phyloP scores from a whole-genome alignment of 2,888 invertebrate genomes.

The Oithona nana region DNA sequence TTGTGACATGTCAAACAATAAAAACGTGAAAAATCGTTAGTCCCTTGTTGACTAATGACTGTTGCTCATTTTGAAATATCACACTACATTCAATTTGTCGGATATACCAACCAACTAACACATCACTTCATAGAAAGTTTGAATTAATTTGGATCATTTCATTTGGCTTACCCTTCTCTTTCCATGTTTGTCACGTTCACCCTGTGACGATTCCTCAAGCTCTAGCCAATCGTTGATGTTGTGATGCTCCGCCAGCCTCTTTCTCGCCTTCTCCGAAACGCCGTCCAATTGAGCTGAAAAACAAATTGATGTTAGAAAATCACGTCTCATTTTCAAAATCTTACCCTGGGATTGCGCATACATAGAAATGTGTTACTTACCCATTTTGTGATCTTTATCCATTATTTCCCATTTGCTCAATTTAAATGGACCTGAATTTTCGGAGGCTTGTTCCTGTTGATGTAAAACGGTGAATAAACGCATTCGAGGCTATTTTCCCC shows the following conservation, averaged over 20 bases:
- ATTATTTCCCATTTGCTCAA: constrained; percentile 68
- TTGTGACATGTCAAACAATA: too few relatives aligned
- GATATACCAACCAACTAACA: too few relatives aligned
- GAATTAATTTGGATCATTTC: too few relatives aligned
- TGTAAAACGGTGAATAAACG: too few relatives aligned
- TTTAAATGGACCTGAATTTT: constrained; percentile 18
- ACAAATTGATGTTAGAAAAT: constrained; percentile 26
- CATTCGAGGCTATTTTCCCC: too few relatives aligned
- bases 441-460: constrained; percentile 9
- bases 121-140: too few relatives aligned
- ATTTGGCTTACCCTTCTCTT: constrained; percentile 10
- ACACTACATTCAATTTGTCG: too few relatives aligned
- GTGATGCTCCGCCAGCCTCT: constrained; percentile 35
- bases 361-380: too few relatives aligned
- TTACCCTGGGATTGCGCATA: too few relatives aligned
- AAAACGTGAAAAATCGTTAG: too few relatives aligned
- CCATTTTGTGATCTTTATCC: constrained; percentile 39
- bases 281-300: constrained; percentile 79
- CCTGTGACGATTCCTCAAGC: constrained; percentile 22
- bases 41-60: too few relatives aligned
- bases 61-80: too few relatives aligned
- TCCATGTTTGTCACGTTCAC: neutral
- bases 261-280: constrained; percentile 44
- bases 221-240: constrained; percentile 87
- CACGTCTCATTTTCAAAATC: constrained; percentile 20